Evolutionary conservation across 2,113 vertebrate genomes (phyloP).

Genomic region (Tachysurus vachellii): DNA sequence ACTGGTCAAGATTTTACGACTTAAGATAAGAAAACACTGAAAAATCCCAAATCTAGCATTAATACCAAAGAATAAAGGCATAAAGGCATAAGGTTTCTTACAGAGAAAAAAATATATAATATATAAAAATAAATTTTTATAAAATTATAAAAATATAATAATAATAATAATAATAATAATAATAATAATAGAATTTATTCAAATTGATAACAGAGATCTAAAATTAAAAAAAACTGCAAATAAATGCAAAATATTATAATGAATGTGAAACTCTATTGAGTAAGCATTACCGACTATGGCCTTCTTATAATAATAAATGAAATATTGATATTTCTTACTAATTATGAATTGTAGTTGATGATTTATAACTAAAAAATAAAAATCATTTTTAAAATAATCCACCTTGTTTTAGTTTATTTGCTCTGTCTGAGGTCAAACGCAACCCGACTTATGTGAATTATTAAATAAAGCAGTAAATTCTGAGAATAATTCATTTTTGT

Average conservation of each 20-base stretch:
- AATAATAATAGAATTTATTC: background rate
- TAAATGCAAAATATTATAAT: background rate
- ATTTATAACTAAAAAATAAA: background rate
- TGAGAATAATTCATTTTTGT: background rate
- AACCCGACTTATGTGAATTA: background rate
- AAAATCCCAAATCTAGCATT: background rate
- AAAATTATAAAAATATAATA: background rate
- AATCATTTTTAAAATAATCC: background rate
- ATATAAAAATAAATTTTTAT: background rate
- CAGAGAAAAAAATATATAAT: too few relatives aligned
- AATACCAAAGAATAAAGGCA: background rate
- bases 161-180: background rate
- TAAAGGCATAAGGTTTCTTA: too few relatives aligned
- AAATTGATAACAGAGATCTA: background rate
- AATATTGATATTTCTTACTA: background rate
- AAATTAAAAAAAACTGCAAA: background rate
- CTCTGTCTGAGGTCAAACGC: background rate
- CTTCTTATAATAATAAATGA: background rate
- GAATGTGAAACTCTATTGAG: too few relatives aligned
- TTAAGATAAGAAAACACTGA: background rate
- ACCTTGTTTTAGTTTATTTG: background rate
- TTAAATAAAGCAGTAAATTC: background rate
- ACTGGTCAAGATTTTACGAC: background rate
- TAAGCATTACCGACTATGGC: background rate
- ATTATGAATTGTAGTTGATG: background rate